These are phyloP conservation scores for Lordiphosa andalusiaca DNA, from an alignment of 2,888 invertebrate species.

Conservation along the genomic window DNA sequence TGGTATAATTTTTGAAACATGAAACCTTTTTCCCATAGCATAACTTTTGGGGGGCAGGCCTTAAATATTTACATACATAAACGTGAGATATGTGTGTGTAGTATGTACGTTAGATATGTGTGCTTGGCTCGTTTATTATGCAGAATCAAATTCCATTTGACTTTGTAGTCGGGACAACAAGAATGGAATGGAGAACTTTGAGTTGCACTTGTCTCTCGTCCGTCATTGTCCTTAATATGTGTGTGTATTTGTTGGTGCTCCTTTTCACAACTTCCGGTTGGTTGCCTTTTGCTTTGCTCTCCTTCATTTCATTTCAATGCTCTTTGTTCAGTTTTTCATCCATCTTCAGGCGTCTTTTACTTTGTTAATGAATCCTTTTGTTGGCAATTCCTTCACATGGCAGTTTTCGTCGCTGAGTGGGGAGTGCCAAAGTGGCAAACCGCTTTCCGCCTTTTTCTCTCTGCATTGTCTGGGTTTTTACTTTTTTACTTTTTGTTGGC, in stretches of 20 bases:
- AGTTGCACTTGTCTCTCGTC: conserved; percentile 22
- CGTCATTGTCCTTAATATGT: conserved; percentile 33
- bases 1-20: conserved; percentile 26
- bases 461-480: conserved; percentile 21
- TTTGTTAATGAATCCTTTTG: conserved; percentile 73
- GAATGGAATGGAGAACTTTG: not conserved
- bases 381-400: conserved; percentile 52
- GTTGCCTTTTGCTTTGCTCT: conserved; percentile 33
- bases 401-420: conserved; percentile 20
- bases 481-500: conserved; percentile 36
- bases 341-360: conserved; percentile 54
- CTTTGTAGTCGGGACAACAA: conserved; percentile 38
- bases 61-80: conserved; percentile 29
- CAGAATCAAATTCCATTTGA: conserved; percentile 57
- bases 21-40: conserved; percentile 38
- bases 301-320: conserved; percentile 42
- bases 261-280: conserved; percentile 59
- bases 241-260: conserved; percentile 18
- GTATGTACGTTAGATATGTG: not conserved
- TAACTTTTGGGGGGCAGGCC: conserved; percentile 43
- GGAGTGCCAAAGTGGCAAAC: conserved; percentile 38
- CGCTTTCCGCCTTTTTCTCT: conserved; percentile 11
- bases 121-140: conserved; percentile 54
- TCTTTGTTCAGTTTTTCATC: conserved; percentile 44
- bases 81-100: not conserved